These are phyloP conservation scores for Pituophis catenifer DNA, from an alignment of 2,113 vertebrate species.

Conservation along the genomic window DNA sequence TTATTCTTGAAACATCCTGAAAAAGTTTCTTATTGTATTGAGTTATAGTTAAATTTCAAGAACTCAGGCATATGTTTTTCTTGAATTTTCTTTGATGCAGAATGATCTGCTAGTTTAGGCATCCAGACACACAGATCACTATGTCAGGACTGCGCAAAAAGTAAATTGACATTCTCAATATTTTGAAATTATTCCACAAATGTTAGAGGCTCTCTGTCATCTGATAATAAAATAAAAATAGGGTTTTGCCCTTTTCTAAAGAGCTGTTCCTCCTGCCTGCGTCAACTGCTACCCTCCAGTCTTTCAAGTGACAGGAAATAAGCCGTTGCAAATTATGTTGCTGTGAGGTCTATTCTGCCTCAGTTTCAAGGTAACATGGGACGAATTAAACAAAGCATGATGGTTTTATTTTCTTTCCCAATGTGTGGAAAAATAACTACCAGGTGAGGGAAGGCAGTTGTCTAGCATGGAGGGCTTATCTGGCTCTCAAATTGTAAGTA, in stretches of 20 bases:
- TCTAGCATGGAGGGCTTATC: not conserved
- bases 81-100: not conserved
- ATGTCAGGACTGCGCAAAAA: not conserved
- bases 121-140: not conserved
- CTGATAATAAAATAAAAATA: not conserved
- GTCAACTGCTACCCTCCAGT: not conserved
- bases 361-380: not conserved
- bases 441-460: not conserved
- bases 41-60: not conserved
- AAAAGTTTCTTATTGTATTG: not conserved
- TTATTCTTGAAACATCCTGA: not conserved
- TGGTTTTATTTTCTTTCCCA: not conserved
- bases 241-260: not conserved
- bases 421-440: not conserved
- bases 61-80: not conserved
- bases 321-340: not conserved
- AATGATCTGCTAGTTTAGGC: not conserved
- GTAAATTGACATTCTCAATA: not conserved
- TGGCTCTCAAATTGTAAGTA: not conserved
- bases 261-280: not conserved
- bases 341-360: not conserved
- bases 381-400: not conserved
- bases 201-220: not conserved
- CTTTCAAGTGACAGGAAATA: not conserved
- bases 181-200: not conserved